phyloP scores from a whole-genome alignment of 2,113 vertebrate species.

The Plecotus auritus region DNA sequence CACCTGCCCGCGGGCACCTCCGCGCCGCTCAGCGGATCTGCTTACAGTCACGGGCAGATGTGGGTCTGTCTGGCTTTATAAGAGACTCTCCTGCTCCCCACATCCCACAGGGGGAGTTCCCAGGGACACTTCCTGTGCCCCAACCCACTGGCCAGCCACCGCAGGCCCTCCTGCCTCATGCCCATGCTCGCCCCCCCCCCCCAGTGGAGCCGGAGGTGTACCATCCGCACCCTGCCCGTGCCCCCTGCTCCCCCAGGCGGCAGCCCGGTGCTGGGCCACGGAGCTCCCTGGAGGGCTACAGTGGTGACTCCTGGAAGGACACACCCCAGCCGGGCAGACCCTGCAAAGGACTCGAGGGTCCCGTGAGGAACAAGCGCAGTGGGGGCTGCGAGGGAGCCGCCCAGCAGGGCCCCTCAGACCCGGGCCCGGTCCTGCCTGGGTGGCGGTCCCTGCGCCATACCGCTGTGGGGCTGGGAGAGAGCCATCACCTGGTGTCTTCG shows the following conservation, averaged over 20 bases:
- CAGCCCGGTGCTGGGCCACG: accelerated
- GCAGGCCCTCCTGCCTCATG: accelerated
- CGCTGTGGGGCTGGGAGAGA: accelerated
- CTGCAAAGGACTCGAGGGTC: accelerated
- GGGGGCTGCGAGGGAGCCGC: accelerated
- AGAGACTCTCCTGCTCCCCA: accelerated
- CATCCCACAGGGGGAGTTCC: accelerated
- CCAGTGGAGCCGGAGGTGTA: not conserved
- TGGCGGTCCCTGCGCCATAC: accelerated
- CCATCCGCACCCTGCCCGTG: not conserved
- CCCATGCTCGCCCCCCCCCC: accelerated
- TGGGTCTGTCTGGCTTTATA: accelerated
- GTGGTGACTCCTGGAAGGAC: accelerated
- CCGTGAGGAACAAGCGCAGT: accelerated
- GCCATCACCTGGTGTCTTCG: accelerated
- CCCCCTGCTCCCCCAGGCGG: accelerated
- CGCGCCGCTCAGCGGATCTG: accelerated
- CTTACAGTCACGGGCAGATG: accelerated
- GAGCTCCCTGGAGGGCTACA: too few species aligned
- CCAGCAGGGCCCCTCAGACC: not conserved
- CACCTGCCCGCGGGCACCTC: accelerated
- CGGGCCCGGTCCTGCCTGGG: not conserved
- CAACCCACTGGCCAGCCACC: not conserved
- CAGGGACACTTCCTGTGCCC: not conserved
- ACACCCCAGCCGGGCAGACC: not conserved